These are phyloP conservation scores for Chaetophractus vellerosus DNA, from an alignment of 2,797 vertebrate genomes.

Conservation along the genomic window DNA sequence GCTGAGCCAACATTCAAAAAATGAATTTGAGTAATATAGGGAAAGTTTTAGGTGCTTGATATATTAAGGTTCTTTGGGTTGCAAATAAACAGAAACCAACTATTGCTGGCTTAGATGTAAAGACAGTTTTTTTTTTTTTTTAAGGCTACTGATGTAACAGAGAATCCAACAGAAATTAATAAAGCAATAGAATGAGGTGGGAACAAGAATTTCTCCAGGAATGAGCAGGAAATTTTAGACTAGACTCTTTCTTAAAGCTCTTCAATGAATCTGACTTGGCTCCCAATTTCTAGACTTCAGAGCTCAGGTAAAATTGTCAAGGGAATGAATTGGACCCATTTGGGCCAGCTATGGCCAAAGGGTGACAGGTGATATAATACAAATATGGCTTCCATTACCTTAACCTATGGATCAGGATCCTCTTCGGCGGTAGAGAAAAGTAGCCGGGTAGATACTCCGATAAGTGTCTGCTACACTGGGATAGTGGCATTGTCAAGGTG, in stretches of 20 bases:
- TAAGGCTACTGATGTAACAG: neutral
- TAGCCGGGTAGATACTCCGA: neutral
- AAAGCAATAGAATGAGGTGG: conserved; percentile 49
- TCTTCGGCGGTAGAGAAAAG: neutral
- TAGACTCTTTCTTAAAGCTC: conserved; percentile 32
- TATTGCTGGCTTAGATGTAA: conserved; percentile 68
- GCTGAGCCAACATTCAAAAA: conserved; percentile 67
- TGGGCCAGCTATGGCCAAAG: neutral
- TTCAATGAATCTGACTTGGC: neutral
- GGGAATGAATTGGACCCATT: conserved; percentile 10
- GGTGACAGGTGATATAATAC: neutral
- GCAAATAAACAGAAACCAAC: conserved; percentile 61
- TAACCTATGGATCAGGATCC: neutral
- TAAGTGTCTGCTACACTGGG: neutral
- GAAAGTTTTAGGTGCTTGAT: conserved; percentile 37
- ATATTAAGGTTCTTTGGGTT: conserved; percentile 64
- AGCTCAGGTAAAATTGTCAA: conserved; percentile 51
- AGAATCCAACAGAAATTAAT: conserved; percentile 75
- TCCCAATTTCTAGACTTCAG: conserved; percentile 66
- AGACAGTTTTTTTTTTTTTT: neutral
- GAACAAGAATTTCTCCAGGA: conserved; percentile 48
- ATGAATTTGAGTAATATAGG: conserved; percentile 27
- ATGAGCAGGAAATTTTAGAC: conserved; percentile 17
- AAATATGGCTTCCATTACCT: neutral
- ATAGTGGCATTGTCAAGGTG: neutral